Evolutionary conservation across 1,140 invertebrate species (phyloP), one percentile per base, ranked within the genome.

Genomic region (Globodera rostochiensis): DNA sequence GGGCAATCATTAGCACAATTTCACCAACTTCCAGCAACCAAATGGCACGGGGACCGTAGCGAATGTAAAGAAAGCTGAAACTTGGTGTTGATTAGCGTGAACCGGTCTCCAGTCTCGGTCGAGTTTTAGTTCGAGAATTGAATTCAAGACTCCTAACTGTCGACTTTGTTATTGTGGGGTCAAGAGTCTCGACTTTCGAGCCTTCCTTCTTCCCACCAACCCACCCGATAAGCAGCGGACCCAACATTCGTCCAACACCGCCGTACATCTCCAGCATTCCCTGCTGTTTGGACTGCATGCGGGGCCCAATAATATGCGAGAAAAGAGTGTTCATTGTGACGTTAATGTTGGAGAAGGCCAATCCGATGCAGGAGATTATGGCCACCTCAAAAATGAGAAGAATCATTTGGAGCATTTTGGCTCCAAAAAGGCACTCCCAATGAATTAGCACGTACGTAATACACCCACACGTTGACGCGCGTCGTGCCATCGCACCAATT

Each of bases 221-320:
- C 15, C 76, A 84, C 86, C 85, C 82, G 47, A 86, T 71, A 45
- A 82, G 21, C 13, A 85, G 19, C 4, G 82, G 82, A 6, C 83
- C 82, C 67, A 66, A 21, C 53, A 87, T 73, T 45, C 85, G 49
- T 1, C 74, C 82, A 13, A 67, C 64, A n/a, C 76, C 73, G 36
- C 86, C 82, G 46, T 50, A 79, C 81, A 86, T 86, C 60, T 83
- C 74, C 49, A 86, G 49, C 49, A 86, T 70, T n/a, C 85, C 85
- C 76, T 86, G 85, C 75, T 82, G 80, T 25, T 82, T 83, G 15
- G 49, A 82, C 77, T 86, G 85, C 19, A 74, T 73, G 45, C 85
- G 74, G 5, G 85, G 85, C 4, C 85, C 85, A 49, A 86, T 87
- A 50, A 86, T 87, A 15, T 77, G 74, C 25, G 86, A 85, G 69